Percentiles rank a stretch among this genome's conserved stretches.
Conservation (phyloP, 2,797 vertebrate species). For the Diplodus puntazzo region DNA sequence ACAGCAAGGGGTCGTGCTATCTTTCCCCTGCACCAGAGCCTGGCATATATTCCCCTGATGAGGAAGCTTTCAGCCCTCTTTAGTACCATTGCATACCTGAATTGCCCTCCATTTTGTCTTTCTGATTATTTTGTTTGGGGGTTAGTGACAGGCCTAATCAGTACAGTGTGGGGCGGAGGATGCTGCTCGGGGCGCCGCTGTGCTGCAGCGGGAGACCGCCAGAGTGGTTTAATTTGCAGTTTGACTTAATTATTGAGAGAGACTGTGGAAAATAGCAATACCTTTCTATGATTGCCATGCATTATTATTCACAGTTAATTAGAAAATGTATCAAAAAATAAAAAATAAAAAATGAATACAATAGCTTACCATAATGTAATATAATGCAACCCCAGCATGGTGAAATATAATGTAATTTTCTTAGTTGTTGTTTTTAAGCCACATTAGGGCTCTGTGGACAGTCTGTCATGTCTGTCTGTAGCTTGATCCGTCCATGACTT, state of each 20-base stretch:
- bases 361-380: constrained; percentile 34
- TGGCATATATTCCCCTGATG: constrained; percentile 79
- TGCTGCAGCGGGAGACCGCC: constrained; percentile 65
- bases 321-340: constrained; percentile 47
- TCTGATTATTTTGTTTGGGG: constrained; percentile 71
- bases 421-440: not conserved
- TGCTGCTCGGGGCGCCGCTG: constrained; percentile 59
- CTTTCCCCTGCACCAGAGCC: constrained; percentile 71
- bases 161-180: constrained; percentile 54
- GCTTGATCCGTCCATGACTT: not conserved
- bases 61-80: constrained; percentile 74
- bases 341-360: constrained; percentile 28
- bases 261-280: constrained; percentile 60
- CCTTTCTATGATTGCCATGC: constrained; percentile 46
- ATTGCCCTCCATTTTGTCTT: constrained; percentile 79
- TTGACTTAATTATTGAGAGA: constrained; percentile 75
- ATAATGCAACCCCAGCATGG: constrained; percentile 24
- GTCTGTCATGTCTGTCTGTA: not conserved
- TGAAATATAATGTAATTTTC: constrained; percentile 10
- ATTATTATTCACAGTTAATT: constrained; percentile 69
- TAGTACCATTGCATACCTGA: constrained; percentile 75
- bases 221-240: constrained; percentile 70
- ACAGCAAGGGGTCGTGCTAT: constrained; percentile 81
- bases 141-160: constrained; percentile 76
- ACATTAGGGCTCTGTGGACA: not conserved